Percentiles rank a stretch among this genome's conserved stretches.
Evolutionary conservation across 2,113 vertebrate species (phyloP).

Genomic region (Burhinus bistriatus): DNA sequence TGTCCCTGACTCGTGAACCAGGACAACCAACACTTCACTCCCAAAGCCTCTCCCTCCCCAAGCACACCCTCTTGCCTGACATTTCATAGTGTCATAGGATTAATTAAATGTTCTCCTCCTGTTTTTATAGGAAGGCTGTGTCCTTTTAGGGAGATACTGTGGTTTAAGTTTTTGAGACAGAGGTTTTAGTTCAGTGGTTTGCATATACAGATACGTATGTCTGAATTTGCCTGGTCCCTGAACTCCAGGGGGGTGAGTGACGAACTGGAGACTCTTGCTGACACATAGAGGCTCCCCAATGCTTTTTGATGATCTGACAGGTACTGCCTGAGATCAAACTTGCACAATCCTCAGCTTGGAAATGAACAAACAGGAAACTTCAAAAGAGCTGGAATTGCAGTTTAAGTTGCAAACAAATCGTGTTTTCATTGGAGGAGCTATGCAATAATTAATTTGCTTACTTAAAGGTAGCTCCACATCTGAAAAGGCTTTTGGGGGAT

Average conservation of each 20-base stretch:
- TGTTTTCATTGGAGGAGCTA: background rate
- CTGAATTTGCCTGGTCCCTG: background rate
- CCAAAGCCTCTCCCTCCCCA: background rate
- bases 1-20: background rate
- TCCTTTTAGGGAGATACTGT: background rate
- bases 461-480: constrained; percentile 28
- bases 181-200: background rate
- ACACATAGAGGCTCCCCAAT: background rate
- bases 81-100: background rate
- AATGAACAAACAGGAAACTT: constrained; percentile 22
- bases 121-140: background rate
- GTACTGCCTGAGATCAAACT: background rate
- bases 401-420: constrained; percentile 20
- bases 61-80: background rate
- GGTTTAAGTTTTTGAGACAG: background rate
- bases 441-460: constrained; percentile 22
- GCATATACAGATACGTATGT: background rate
- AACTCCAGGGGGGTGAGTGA: background rate
- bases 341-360: background rate
- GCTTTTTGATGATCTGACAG: constrained; percentile 9
- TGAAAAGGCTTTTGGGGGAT: constrained; percentile 17
- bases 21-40: background rate
- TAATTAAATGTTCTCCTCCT: background rate
- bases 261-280: background rate
- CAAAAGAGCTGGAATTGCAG: background rate